Evolutionary conservation across 2,888 invertebrate species (phyloP), one percentile per base, ranked within the genome.

Genomic region (Mythimna albipuncta): DNA sequence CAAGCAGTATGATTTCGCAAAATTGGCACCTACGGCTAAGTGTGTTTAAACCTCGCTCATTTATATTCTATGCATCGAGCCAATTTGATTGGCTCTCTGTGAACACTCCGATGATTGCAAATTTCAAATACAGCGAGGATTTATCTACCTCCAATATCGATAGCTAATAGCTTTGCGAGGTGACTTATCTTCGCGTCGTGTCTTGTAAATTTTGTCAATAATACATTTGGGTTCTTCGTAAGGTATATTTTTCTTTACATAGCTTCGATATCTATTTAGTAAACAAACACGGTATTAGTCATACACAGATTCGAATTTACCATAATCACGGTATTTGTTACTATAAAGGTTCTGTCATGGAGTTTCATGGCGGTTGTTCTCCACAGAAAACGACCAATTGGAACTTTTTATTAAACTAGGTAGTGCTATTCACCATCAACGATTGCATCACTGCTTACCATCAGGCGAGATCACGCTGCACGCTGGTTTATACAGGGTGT

Each of bases 51-150:
- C 70, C 59, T 16, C 68, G 84, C 86, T 92, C 92, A 92, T 93
- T 89, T 89, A 89, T 91, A 93, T 93, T 93, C 93, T 82, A 85
- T 89, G 90, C 90, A 87, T 81, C 75, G 84, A 85, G 80, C 80
- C 89, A 86, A 88, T 91, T 90, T 90, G 90, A 91, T 90, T 90
- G 88, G 89, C 81, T 86, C 79, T 84, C 88, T 87, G 84, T 88
- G 87, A 87, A 87, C 87, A 81, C 81, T 80, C 62, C 74, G 87
- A 89, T 89, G 88, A 90, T 91, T 91, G 90, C 89, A 86, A 89
- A 89, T 87, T 89, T 88, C 85, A 86, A 87, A 87, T 84, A 85
- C 77, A 85, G 69, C 61, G 76, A 50, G 62, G 77, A 84, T 85
- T 86, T 84, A 86, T 84, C 72, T 67, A 72, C 70, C 73, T 79